Evolutionary conservation across 1,140 invertebrate genomes (phyloP).

Genomic region (Meloidogyne hapla): DNA sequence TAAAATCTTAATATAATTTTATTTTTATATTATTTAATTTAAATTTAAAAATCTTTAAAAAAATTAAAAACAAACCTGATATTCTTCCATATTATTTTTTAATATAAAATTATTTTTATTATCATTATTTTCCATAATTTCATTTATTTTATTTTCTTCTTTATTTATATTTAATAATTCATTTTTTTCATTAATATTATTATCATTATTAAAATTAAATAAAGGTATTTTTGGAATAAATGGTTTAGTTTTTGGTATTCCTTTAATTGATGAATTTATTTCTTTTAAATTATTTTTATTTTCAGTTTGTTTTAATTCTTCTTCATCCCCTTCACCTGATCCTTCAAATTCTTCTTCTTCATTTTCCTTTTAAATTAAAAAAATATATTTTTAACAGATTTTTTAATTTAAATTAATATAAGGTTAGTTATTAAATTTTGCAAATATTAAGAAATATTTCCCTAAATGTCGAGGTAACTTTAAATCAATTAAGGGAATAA

Average conservation of each 20-base stretch:
- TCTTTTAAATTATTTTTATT: background rate
- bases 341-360: slow-evolving; percentile 8
- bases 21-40: too few species aligned
- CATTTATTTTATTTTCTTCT: background rate
- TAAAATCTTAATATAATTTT: too few species aligned
- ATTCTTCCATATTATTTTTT: background rate
- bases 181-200: background rate
- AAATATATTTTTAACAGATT: background rate
- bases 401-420: background rate
- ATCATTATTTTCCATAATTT: background rate
- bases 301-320: background rate
- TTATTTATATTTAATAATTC: background rate
- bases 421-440: background rate
- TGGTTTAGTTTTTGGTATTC: background rate
- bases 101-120: background rate
- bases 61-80: background rate
- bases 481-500: too few species aligned
- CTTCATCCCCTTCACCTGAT: slow-evolving; percentile 11
- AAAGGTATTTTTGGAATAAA: slow-evolving; percentile 5
- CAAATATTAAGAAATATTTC: too few species aligned
- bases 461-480: too few species aligned
- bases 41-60: too few species aligned
- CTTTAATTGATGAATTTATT: background rate
- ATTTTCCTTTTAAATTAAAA: background rate
- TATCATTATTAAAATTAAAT: background rate